Conservation (phyloP, 1,140 invertebrate species). For the Caenorhabditis inopinata region DNA sequence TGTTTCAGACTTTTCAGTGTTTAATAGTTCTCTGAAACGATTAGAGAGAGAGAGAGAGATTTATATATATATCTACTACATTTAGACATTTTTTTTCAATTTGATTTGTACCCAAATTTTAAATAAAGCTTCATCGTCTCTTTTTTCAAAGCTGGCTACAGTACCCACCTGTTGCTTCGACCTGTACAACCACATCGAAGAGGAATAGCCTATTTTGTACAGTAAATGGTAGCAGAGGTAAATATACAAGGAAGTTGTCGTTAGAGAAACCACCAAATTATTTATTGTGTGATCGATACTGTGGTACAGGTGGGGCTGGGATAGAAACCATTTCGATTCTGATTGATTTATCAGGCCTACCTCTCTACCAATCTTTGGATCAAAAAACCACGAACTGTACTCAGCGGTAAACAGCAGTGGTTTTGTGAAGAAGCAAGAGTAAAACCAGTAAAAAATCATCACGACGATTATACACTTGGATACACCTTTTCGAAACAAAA, state of each 20-base stretch:
- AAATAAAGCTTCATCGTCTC: no score
- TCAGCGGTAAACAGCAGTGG: not conserved
- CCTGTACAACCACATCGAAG: not conserved
- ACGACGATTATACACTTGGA: not conserved
- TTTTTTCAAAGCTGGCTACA: no score
- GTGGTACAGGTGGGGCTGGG: not conserved
- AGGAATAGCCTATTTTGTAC: conserved; percentile 3
- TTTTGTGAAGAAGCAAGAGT: not conserved
- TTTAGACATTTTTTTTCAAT: no score
- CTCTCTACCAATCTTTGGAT: conserved; percentile 25
- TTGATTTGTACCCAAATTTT: no score
- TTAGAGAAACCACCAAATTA: not conserved
- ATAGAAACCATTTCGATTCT: not conserved
- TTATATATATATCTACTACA: no score
- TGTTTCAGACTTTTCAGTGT: no score
- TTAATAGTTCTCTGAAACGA: no score
- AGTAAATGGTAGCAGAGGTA: not conserved
- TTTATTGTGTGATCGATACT: conserved; percentile 23
- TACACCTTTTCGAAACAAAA: not conserved
- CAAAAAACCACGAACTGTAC: conserved; percentile 23
- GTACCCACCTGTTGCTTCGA: not conserved
- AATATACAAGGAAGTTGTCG: conserved; percentile 11
- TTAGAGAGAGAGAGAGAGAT: no score
- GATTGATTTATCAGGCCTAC: not conserved
- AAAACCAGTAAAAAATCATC: not conserved